Percentiles rank a stretch among this genome's conserved stretches.
These are phyloP conservation scores for Siniperca undulata DNA, from an alignment of 2,797 vertebrate genomes.

Conservation along the genomic window DNA sequence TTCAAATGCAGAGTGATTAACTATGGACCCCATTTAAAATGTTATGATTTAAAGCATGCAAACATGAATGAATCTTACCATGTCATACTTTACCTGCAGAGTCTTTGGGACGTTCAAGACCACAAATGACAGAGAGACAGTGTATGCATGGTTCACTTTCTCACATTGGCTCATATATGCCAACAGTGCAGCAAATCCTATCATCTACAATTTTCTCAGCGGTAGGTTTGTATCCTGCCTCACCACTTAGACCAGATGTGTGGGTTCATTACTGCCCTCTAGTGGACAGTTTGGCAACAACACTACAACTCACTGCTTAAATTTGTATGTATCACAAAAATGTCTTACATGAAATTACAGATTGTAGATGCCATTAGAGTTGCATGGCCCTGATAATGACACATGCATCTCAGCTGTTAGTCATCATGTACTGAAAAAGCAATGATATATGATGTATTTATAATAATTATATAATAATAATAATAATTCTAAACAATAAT, in stretches of 20 bases:
- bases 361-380: neutral
- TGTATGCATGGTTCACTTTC: slow-evolving; percentile 98
- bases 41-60: neutral
- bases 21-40: neutral
- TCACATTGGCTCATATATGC: slow-evolving; percentile 98
- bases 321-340: neutral
- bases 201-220: slow-evolving; percentile 99
- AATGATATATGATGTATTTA: neutral
- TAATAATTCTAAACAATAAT: too few relatives aligned
- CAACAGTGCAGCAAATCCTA: slow-evolving; percentile 97
- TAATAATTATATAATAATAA: neutral
- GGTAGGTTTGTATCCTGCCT: slow-evolving; percentile 85
- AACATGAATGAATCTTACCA: neutral
- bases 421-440: neutral
- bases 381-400: neutral
- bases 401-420: neutral
- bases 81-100: slow-evolving; percentile 77
- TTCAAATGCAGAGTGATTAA: neutral
- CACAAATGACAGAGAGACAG: slow-evolving; percentile 92
- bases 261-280: slow-evolving; percentile 65
- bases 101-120: slow-evolving; percentile 95
- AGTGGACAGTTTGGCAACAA: slow-evolving; percentile 57
- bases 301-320: neutral
- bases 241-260: neutral
- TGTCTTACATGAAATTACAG: neutral